Evolutionary conservation across 2,113 vertebrate species (phyloP), one percentile per base, ranked within the genome.

Genomic region (Mus spicilegus): DNA sequence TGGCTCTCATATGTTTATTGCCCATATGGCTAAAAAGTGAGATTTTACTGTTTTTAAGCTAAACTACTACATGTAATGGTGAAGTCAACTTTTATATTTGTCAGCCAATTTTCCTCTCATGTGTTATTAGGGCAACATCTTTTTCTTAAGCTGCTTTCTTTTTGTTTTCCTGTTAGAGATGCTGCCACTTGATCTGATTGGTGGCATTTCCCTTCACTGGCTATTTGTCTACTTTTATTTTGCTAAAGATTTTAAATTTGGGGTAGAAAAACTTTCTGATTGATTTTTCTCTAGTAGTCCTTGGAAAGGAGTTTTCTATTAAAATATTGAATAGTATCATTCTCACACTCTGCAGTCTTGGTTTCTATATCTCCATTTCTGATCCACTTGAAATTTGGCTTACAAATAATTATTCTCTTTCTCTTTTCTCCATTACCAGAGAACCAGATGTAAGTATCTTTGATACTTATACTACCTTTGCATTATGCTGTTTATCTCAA

Each of bases 221-320:
- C 76, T 89, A 72, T 67, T 96, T 56, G 11, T 88, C 7, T 65
- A 46, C 54, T 88, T 93, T 93, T 72, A 5, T 46, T 20, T 90
- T 58, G 82, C 7, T 77, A n/a, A 63, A 88, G 4, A 77, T 28
- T 61, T 42, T 65, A 93, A 90, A 91, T 82, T 91, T 84, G 24
- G 20, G 9, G 39, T 17, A 86, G 61, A 86, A 36, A 86, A 69
- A 12, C 9, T 69, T 86, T 69, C 30, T 26, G 26, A 36, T 6
- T 9, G 17, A 22, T 20, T 67, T 69, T 86, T 69, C 2, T 49
- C 24, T 86, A 51, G 5, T 69, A 20, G 26, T 86, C 17, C 28
- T 22, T 86, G 8, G 5, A 69, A 86, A 86, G 10, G 39, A 69
- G 16, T 36, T 86, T 51, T 86, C 39, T 49, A 36, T 49, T 85